Base-by-base conservation (phyloP, 2,888 invertebrate species). In the Cephus pygmeus region DNA sequence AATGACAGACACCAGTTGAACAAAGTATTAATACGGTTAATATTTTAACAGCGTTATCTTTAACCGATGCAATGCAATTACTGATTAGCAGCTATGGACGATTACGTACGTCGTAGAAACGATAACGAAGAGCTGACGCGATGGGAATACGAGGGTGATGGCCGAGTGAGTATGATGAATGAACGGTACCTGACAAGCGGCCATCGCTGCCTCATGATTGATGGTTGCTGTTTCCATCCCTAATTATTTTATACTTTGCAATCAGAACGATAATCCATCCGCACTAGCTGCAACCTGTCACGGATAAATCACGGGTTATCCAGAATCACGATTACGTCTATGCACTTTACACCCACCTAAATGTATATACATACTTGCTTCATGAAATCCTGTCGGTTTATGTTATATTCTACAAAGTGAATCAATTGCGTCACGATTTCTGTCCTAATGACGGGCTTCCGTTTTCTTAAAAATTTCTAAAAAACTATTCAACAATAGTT, bases 221-320 rank as follows among this genome's bases (percentile, higher is more conserved):
- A 90, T 90, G 90, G 86, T 87, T 88, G 88, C 83, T 88, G 88
- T 87, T 81, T 86, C 87, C 86, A 88, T 88, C 90, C 89, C 91
- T 91, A 91, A 91, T 91, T 91, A 91, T 91, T 91, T 91, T 91
- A 91, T 91, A 91, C 91, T 91, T 91, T 90, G 90, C 91, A 90
- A 91, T 91, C 91, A 88, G 90, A 89, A 90, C 88, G 91, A 90
- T 91, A 91, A 91, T 91, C 91, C 90, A 90, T 91, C 88, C 85
- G 81, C 88, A 85, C 85, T 87, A 87, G 87, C 89, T 87, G 85
- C 87, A 85, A 87, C 88, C 88, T 89, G 90, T 90, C 90, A 87
- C 85, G 86, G 88, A 91, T 91, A 90, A 91, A 90, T 91, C 90
- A 91, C 86, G 78, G 69, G 83, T 85, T 85, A 86, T 87, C 86